Evolutionary conservation across 53 echinoderm and acorn worm species (phyloP).

Genomic region (Glandiceps talaboti): DNA sequence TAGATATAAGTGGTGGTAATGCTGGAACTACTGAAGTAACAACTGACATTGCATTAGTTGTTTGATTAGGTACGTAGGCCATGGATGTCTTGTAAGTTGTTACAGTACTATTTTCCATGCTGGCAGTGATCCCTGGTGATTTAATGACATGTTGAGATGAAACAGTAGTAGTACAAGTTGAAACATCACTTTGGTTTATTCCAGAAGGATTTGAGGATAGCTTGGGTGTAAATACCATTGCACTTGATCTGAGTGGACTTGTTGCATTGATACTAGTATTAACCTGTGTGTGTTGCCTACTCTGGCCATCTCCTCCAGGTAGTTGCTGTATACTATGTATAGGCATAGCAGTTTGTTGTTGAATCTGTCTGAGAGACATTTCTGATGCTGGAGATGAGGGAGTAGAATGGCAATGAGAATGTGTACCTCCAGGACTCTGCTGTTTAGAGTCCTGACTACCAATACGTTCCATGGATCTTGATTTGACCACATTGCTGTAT

Average conservation of each 20-base stretch:
- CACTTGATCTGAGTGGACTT: not conserved
- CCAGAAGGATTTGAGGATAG: not conserved
- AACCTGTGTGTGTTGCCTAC: too few species aligned
- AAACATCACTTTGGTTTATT: not conserved
- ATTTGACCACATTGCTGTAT: not conserved
- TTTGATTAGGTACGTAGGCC: not conserved
- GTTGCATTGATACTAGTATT: not conserved
- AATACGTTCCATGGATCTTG: not conserved
- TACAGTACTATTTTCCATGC: not conserved
- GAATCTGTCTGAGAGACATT: not conserved
- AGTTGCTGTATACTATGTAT: too few species aligned
- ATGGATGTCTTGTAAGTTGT: not conserved
- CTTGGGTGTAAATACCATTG: not conserved
- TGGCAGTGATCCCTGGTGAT: not conserved
- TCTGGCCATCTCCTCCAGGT: too few species aligned
- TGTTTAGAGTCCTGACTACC: not conserved
- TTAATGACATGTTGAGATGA: not conserved
- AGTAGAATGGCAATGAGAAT: not conserved
- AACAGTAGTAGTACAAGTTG: too few species aligned
- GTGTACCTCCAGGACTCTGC: not conserved
- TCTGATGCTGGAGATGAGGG: not conserved
- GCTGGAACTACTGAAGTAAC: not conserved
- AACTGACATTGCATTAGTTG: not conserved
- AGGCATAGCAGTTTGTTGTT: too few species aligned
- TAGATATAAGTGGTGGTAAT: not conserved